Evolutionary conservation across 2,797 vertebrate genomes (phyloP).

Genomic region (Numenius phaeopus): DNA sequence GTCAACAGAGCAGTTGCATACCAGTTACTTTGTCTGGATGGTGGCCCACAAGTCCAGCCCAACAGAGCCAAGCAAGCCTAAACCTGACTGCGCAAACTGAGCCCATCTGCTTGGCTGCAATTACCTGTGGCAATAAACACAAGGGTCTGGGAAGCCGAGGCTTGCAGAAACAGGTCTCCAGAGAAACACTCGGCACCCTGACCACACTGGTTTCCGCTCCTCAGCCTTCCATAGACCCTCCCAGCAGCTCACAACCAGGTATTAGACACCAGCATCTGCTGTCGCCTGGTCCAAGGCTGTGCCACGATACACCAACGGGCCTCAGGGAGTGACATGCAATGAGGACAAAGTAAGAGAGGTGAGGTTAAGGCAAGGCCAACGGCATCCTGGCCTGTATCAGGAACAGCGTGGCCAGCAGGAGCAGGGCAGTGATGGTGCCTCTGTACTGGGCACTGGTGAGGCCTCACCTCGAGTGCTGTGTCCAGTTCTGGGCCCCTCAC

Average conservation of each 20-base stretch:
- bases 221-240: accelerated
- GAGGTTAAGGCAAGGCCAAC: not conserved
- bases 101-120: constrained; percentile 11
- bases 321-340: accelerated
- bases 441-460: no score
- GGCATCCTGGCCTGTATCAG: no score
- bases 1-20: not conserved
- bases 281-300: not conserved
- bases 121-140: constrained; percentile 34
- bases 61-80: constrained; percentile 48
- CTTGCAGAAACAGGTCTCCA: constrained; percentile 53
- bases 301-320: accelerated
- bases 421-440: no score
- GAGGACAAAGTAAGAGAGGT: not conserved
- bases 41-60: not conserved
- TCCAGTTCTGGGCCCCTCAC: no score
- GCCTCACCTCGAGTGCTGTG: no score
- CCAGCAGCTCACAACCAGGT: not conserved
- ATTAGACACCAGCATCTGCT: accelerated
- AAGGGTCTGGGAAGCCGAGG: not conserved
- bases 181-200: not conserved
- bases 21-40: not conserved
- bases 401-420: no score
- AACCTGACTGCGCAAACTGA: constrained; percentile 23
- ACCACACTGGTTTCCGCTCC: not conserved